phyloP scores from a whole-genome alignment of 2,113 vertebrate genomes.

The Electrona antarctica region DNA sequence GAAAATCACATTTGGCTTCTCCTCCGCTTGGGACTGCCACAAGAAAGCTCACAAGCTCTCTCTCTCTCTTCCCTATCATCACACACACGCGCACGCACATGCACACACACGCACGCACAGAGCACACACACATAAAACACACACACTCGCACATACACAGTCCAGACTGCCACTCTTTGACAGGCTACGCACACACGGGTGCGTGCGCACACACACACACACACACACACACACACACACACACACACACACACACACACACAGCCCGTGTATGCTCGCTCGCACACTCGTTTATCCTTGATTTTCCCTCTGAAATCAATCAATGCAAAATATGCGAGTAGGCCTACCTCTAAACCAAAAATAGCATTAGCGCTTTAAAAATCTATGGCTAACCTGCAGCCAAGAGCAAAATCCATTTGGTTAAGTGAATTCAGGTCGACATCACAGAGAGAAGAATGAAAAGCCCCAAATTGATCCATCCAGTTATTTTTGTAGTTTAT shows the following conservation, averaged over 20 bases:
- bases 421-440: constrained; percentile 29
- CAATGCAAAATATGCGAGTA: constrained; percentile 12
- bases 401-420: constrained; percentile 32
- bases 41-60: constrained; percentile 24
- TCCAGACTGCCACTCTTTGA: neutral
- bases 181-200: no score
- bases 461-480: constrained; percentile 23
- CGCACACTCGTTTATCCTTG: constrained; percentile 13
- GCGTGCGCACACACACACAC: no score
- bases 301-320: constrained; percentile 15
- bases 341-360: constrained; percentile 8
- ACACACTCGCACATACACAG: no score
- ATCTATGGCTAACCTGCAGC: constrained; percentile 31
- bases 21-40: constrained; percentile 27
- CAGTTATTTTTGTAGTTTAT: constrained; percentile 15
- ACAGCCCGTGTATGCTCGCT: no score
- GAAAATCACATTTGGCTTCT: constrained; percentile 54
- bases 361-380: constrained; percentile 17
- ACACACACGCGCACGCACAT: no score
- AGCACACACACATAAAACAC: no score
- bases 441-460: constrained; percentile 24
- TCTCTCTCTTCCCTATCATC: neutral
- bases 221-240: no score
- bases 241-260: no score
- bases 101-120: neutral